phyloP scores from a whole-genome alignment of 2,797 vertebrate species.

The Enoplosus armatus region DNA sequence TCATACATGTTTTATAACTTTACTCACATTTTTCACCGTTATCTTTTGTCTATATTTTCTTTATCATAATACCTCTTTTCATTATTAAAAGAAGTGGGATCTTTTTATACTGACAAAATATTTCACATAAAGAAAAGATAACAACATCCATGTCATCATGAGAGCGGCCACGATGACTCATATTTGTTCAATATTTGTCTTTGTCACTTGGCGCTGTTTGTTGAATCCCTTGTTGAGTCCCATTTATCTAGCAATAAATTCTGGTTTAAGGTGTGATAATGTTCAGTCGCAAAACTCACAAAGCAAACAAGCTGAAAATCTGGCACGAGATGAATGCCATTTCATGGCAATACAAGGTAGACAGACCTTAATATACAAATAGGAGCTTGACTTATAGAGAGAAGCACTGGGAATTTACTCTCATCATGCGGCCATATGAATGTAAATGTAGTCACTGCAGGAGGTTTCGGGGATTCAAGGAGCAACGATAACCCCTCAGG shows the following conservation, averaged over 20 bases:
- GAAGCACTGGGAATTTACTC: conserved; percentile 33
- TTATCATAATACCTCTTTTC: neutral
- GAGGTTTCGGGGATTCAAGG: conserved; percentile 43
- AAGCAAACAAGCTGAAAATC: conserved; percentile 35
- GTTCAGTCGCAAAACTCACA: conserved; percentile 32
- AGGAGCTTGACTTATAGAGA: conserved; percentile 25
- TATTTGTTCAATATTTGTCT: conserved; percentile 21
- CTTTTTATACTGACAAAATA: neutral
- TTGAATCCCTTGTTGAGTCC: conserved; percentile 22
- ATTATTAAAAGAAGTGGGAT: conserved; percentile 8
- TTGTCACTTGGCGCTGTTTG: conserved; percentile 8
- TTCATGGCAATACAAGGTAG: conserved; percentile 8
- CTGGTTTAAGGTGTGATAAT: conserved; percentile 26
- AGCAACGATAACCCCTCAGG: conserved; percentile 29
- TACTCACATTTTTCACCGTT: neutral
- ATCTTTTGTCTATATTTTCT: neutral
- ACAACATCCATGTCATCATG: neutral
- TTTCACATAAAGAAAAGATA: neutral
- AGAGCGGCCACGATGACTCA: neutral
- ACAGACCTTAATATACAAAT: conserved; percentile 18
- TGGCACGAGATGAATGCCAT: conserved; percentile 15
- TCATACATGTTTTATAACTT: conserved; percentile 2
- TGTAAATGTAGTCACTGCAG: conserved; percentile 51
- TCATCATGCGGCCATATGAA: conserved; percentile 45
- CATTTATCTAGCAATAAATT: conserved; percentile 30